Conservation (phyloP, 2,888 invertebrate species). For the Drosophila kambysellisi region DNA sequence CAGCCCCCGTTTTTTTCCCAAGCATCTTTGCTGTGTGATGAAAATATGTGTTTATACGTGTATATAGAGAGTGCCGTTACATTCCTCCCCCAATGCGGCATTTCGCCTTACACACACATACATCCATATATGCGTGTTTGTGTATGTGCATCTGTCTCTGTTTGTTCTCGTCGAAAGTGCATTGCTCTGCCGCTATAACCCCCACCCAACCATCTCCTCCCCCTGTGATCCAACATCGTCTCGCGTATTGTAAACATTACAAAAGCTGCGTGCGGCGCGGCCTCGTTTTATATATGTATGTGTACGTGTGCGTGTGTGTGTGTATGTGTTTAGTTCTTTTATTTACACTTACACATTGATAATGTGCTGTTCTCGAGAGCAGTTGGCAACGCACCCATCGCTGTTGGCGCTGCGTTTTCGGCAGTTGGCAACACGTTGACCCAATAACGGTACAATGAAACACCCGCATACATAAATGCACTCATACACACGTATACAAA, state of each 20-base stretch:
- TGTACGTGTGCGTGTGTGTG: constrained; percentile 33
- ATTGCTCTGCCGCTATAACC: constrained; percentile 61
- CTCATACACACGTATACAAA: constrained; percentile 7
- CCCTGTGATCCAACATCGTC: constrained; percentile 22
- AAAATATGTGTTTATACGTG: constrained; percentile 29
- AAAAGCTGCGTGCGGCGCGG: constrained; percentile 72
- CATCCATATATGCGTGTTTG: constrained; percentile 14
- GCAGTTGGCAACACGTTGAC: constrained; percentile 80
- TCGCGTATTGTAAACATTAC: constrained; percentile 68
- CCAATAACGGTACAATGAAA: constrained; percentile 69
- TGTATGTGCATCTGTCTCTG: constrained; percentile 60
- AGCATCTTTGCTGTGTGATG: constrained; percentile 54
- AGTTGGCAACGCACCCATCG: constrained; percentile 66
- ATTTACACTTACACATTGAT: constrained; percentile 61
- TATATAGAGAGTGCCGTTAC: constrained; percentile 57
- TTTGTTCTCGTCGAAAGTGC: constrained; percentile 66
- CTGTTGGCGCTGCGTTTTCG: constrained; percentile 63
- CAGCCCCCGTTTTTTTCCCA: constrained; percentile 24
- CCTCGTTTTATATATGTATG: constrained; percentile 61
- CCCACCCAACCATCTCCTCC: background rate
- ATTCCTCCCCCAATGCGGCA: constrained; percentile 74
- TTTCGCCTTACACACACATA: constrained; percentile 43
- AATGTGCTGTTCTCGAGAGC: constrained; percentile 45
- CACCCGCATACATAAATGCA: constrained; percentile 38
- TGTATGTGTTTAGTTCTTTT: constrained; percentile 48